Base-by-base conservation (phyloP, 2,113 vertebrate genomes). In the Toxotes chatareus region DNA sequence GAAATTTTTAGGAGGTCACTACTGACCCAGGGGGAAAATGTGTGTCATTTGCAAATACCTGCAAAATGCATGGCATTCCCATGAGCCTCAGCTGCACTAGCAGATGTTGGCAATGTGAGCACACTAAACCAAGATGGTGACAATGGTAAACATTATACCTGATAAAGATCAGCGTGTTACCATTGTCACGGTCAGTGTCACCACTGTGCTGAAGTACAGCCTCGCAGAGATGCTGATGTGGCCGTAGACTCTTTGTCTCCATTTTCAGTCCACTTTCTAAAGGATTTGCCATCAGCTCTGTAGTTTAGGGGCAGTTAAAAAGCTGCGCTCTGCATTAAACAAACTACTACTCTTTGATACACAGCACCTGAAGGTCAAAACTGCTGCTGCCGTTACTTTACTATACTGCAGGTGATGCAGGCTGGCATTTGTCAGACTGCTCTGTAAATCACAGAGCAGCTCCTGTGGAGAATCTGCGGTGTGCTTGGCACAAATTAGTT, bases 381-480 rank as follows among this genome's bases (percentile, higher is more conserved):
- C 59, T 62, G 27, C 55, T 46, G 16, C 38, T 21, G 17, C 23
- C 14, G 8, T 13, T 34, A 14, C 55, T 73, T 32, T 47, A 10
- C 38, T 21, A 42, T 42, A 5, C 59, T 61, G 17, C 31, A 38
- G 17, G 17, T 61, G 19, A 36, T 36, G 19, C 19, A 0, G 32
- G 6, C 3, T 23, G 27, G 55, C 23, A 34, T 57, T n/a, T 56
- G 51, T 23, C 1, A 14, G n/a, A 44, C 46, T 61, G 27, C 16
- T 75, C 49, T 69, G 14, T 62, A 40, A 46, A 23, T 81, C 46
- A 40, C 12, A 34, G 38, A 75, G 31, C 3, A 11, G 27, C 34
- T n/a, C n/a, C 3, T 55, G 21, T 19, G 13, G 31, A 27, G 32
- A 62, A 62, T 49, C 5, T 21, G 7, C 16, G 27, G 34, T 32